phyloP scores from a whole-genome alignment of 2,888 invertebrate genomes.

The Lasioglossum leucozonium region DNA sequence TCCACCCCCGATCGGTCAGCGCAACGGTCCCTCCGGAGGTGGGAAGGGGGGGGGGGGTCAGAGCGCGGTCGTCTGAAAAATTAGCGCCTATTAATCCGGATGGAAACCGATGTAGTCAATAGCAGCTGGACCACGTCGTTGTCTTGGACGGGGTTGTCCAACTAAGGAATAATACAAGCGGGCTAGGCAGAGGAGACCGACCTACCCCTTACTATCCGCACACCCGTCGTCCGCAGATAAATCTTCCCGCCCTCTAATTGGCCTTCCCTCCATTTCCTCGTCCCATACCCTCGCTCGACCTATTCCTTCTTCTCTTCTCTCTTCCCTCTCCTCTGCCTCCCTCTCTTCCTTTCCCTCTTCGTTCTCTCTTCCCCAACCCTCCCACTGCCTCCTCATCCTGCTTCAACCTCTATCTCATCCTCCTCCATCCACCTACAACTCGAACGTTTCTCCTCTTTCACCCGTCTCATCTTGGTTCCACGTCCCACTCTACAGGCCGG shows the following conservation, averaged over 20 bases:
- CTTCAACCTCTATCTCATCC: slow-evolving; percentile 42
- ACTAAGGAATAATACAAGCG: slow-evolving; percentile 82
- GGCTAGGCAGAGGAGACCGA: slow-evolving; percentile 74
- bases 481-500: slow-evolving; percentile 69
- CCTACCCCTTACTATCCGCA: slow-evolving; percentile 81
- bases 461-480: slow-evolving; percentile 70
- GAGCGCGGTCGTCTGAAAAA: slow-evolving; percentile 38
- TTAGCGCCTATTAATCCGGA: slow-evolving; percentile 63
- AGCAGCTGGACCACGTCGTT: slow-evolving; percentile 80
- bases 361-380: slow-evolving; percentile 10
- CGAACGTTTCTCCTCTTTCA: slow-evolving; percentile 52
- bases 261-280: slow-evolving; percentile 83
- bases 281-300: slow-evolving; percentile 77
- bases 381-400: slow-evolving; percentile 1
- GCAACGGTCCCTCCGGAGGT: not conserved
- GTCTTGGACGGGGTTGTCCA: slow-evolving; percentile 78
- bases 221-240: slow-evolving; percentile 84
- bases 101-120: slow-evolving; percentile 73
- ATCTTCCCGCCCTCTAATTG: slow-evolving; percentile 85
- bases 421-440: slow-evolving; percentile 27
- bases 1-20: not conserved
- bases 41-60: not conserved
- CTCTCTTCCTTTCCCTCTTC: slow-evolving; percentile 57
- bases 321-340: slow-evolving; percentile 30
- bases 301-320: slow-evolving; percentile 75